Evolutionary conservation across 2,888 invertebrate species (phyloP), one percentile per base, ranked within the genome.

Genomic region (Ernsta delagoae): DNA sequence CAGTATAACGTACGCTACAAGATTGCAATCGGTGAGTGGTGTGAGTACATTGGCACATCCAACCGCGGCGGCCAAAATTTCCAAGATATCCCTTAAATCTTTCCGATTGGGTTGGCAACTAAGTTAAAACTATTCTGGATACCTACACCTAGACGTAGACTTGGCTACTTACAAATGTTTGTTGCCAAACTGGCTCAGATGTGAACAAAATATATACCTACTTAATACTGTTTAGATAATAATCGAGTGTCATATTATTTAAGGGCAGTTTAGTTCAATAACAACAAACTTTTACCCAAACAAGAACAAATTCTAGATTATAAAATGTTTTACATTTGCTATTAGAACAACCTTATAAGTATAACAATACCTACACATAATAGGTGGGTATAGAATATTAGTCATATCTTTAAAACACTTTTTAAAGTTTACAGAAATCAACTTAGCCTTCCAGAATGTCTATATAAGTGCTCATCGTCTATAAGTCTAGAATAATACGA

Each of bases 31-130:
- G 59, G 34, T 43, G 53, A 56, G 53, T 41, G 57, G 62, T 53
- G 34, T 43, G 53, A 56, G 53, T 50, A 62, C 68, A 68, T 68
- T 68, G 68, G 68, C 62, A 68, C 62, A 68, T 68, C 24, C 41
- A 62, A 59, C 62, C 62, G 41, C 62, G 41, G 36, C 57, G 62
- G 57, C 62, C 68, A 62, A 68, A 62, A 68, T 54, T 68, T 62
- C 57, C 53, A 5, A 57, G 57, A 68, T 34, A 62, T 68, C 67
- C 67, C 54, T 57, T 68, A 62, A 54, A 68, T 68, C 61, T 68
- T 62, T 61, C 56, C 61, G 67, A 68, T 68, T 68, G 67, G 61
- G 43, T 68, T 68, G 67, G 67, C 67, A 68, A 61, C 67, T 67
- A 60, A 60, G 60, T 67, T 54, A 54, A 45, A 67, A 67, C 60